Conservation (phyloP, 2,113 vertebrate genomes). For the Antigone vipio region DNA sequence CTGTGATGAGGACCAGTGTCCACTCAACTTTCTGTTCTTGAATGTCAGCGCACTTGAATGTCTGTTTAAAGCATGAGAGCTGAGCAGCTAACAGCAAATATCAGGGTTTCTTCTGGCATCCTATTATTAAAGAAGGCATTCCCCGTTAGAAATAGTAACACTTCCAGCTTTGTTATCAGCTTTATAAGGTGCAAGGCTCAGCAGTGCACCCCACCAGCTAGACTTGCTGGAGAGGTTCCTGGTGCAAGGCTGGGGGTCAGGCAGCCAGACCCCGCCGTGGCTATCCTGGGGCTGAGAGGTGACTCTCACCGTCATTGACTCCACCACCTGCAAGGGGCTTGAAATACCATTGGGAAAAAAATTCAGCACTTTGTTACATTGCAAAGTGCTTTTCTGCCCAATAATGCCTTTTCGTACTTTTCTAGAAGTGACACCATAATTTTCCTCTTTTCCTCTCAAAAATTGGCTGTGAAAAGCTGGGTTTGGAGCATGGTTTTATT, state of each 20-base stretch:
- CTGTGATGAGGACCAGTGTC: constrained; percentile 73
- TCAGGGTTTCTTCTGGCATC: constrained; percentile 30
- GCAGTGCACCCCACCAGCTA: background rate
- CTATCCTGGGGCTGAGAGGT: background rate
- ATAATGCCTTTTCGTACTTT: background rate
- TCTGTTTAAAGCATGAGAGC: constrained; percentile 39
- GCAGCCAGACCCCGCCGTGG: background rate
- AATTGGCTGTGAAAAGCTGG: background rate
- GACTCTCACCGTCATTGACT: background rate
- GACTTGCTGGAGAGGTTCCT: background rate
- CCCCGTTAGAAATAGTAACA: constrained; percentile 32
- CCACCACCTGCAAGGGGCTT: background rate
- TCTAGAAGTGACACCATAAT: background rate
- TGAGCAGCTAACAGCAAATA: constrained; percentile 61
- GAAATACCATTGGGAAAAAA: background rate
- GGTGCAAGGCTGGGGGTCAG: background rate
- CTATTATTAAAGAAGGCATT: constrained; percentile 44
- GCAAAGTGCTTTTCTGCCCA: background rate
- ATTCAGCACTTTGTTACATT: background rate
- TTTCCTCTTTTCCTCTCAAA: constrained; percentile 1
- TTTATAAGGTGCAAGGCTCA: background rate
- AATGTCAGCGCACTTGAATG: constrained; percentile 32
- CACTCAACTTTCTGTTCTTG: constrained; percentile 58
- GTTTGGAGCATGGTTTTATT: background rate
- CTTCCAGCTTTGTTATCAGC: background rate